phyloP scores from a whole-genome alignment of 2,797 vertebrate genomes.

The Xenopus petersii region DNA sequence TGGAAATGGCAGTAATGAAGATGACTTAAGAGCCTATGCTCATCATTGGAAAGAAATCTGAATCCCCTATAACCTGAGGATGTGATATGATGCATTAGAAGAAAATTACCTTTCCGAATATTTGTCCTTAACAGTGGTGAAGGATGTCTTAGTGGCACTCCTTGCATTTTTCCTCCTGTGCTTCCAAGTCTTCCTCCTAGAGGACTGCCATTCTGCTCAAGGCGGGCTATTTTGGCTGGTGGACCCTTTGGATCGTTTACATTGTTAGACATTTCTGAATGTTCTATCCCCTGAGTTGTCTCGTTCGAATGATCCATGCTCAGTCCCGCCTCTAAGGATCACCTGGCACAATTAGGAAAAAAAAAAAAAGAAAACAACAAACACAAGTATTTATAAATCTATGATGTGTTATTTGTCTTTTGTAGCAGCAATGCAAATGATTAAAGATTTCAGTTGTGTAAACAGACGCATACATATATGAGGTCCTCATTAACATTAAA shows the following conservation, averaged over 20 bases:
- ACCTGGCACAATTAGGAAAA: conserved; percentile 82
- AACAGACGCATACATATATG: conserved; percentile 1
- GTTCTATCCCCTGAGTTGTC: conserved; percentile 97
- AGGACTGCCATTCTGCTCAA: conserved; percentile 98
- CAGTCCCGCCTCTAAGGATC: conserved; percentile 95
- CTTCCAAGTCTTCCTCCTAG: conserved; percentile 94
- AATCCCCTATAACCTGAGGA: conserved; percentile 8
- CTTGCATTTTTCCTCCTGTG: conserved; percentile 91
- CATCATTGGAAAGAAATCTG: not conserved
- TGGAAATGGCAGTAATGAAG: not conserved
- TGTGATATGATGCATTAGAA: conserved; percentile 53
- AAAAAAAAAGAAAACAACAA: conserved; percentile 29
- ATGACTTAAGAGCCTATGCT: not conserved
- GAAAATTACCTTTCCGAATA: conserved; percentile 91
- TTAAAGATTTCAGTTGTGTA: conserved; percentile 22
- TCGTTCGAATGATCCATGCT: conserved; percentile 99
- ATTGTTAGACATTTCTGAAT: conserved; percentile 96
- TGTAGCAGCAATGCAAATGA: conserved; percentile 19
- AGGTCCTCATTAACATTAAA: conserved; percentile 10
- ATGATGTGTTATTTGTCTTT: conserved; percentile 32
- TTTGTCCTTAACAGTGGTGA: conserved; percentile 94
- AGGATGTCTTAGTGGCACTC: conserved; percentile 90
- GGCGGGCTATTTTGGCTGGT: conserved; percentile 93
- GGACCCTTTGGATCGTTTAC: conserved; percentile 92
- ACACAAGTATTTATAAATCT: conserved; percentile 47